Conservation (phyloP, 2,888 invertebrate species). For the Heliconius charithonia region DNA sequence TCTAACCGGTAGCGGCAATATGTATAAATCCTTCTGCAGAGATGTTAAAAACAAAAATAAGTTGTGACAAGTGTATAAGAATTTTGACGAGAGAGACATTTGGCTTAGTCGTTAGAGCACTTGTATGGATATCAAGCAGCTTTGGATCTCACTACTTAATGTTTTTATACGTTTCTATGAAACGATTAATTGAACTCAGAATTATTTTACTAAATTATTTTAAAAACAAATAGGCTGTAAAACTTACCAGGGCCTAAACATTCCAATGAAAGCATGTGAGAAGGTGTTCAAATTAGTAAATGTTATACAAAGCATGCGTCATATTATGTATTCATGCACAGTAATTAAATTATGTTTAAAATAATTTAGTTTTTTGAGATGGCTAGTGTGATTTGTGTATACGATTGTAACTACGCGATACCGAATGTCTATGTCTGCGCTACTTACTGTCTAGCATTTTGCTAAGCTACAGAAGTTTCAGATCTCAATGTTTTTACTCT, state of each 20-base stretch:
- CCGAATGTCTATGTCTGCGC: neutral
- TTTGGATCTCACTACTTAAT: too few species aligned
- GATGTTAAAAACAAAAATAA: neutral
- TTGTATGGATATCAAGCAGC: neutral
- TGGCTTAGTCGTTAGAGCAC: neutral
- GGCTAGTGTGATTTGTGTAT: conserved; percentile 49
- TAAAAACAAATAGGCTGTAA: conserved; percentile 1
- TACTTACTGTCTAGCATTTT: conserved; percentile 10
- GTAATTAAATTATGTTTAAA: conserved; percentile 53
- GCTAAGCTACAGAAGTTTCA: neutral
- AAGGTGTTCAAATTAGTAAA: conserved; percentile 39
- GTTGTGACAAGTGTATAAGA: too few species aligned
- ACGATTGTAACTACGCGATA: conserved; percentile 16
- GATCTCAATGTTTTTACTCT: neutral
- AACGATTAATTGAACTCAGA: neutral
- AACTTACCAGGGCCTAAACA: conserved; percentile 78
- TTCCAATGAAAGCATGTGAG: conserved; percentile 63
- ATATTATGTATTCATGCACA: conserved; percentile 44
- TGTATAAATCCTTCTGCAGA: neutral
- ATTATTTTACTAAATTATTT: conserved; percentile 21
- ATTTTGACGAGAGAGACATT: too few species aligned
- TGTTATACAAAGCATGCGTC: conserved; percentile 52
- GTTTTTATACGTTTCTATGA: neutral
- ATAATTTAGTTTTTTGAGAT: conserved; percentile 46
- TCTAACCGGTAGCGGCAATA: neutral